These are phyloP conservation scores for Phthorimaea operculella DNA, from an alignment of 1,140 invertebrate species.

Conservation along the genomic window DNA sequence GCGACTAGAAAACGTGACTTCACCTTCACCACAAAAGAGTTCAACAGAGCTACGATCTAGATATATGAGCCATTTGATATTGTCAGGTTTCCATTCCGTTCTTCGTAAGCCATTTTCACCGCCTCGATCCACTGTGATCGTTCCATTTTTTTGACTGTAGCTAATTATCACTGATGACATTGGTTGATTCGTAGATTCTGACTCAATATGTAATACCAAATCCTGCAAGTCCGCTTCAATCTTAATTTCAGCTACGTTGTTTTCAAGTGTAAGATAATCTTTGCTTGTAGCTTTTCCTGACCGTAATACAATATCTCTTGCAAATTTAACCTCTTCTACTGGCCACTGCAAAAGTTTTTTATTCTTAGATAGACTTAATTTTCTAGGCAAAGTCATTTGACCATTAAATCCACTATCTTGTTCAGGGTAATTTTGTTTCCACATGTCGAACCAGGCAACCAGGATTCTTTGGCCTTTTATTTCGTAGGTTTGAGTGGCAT, in stretches of 20 bases:
- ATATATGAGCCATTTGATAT: constrained; percentile 33
- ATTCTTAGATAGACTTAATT: constrained; percentile 26
- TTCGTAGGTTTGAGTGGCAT: constrained; percentile 51
- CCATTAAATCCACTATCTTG: constrained; percentile 42
- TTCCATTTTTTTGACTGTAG: constrained; percentile 23
- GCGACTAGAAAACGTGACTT: constrained; percentile 48
- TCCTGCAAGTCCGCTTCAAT: constrained; percentile 23
- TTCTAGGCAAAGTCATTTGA: constrained; percentile 42
- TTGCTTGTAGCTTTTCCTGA: constrained; percentile 16
- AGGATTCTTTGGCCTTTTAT: constrained; percentile 36
- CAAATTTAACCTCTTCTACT: constrained; percentile 23
- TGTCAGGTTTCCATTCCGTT: constrained; percentile 32
- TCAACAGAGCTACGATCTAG: constrained; percentile 59
- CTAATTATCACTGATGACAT: constrained; percentile 26
- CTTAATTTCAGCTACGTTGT: constrained; percentile 16
- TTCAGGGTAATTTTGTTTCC: constrained; percentile 50
- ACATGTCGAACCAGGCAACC: constrained; percentile 57
- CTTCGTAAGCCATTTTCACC: constrained; percentile 37
- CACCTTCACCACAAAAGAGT: constrained; percentile 53
- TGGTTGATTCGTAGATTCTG: constrained; percentile 29
- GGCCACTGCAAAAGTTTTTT: constrained; percentile 38
- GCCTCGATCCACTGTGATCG: constrained; percentile 35
- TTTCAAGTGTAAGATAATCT: constrained; percentile 4
- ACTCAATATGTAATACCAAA: constrained; percentile 20
- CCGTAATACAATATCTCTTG: constrained; percentile 16